phyloP scores from a whole-genome alignment of 2,888 invertebrate genomes.

The Lycia hirtaria region DNA sequence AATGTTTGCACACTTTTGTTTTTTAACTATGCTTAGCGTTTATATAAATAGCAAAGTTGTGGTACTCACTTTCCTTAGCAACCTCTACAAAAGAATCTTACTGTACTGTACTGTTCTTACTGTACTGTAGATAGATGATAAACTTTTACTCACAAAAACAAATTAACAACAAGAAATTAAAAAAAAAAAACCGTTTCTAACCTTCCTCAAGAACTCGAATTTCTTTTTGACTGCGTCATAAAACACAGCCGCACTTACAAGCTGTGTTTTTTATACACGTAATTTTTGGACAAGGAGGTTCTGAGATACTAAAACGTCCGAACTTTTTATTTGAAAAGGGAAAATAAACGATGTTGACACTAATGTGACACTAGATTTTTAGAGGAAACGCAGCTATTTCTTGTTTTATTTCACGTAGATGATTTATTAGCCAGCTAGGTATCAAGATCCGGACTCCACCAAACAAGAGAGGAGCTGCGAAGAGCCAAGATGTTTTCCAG shows the following conservation, averaged over 20 bases:
- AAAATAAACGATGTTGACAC: background rate
- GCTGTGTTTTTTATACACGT: slow-evolving; percentile 18
- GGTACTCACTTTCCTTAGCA: too few relatives aligned
- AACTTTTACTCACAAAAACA: background rate
- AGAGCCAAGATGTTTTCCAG: too few relatives aligned
- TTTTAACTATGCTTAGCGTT: too few relatives aligned
- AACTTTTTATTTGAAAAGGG: slow-evolving; percentile 7
- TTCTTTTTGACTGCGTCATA: slow-evolving; percentile 19
- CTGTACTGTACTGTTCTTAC: too few relatives aligned
- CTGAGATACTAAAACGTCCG: background rate
- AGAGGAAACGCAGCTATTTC: background rate
- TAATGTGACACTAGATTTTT: background rate
- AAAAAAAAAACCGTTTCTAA: background rate
- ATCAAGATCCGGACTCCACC: too few relatives aligned
- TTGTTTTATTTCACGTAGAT: background rate
- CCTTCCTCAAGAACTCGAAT: background rate
- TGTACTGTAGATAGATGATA: too few relatives aligned
- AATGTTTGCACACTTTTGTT: too few relatives aligned
- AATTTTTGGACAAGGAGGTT: slow-evolving; percentile 9
- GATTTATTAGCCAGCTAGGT: too few relatives aligned
- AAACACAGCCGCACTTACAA: slow-evolving; percentile 20
- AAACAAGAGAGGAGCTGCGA: too few relatives aligned
- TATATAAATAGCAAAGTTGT: too few relatives aligned
- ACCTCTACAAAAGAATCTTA: too few relatives aligned
- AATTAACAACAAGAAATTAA: background rate